These are phyloP conservation scores for Acrobasis suavella DNA, from an alignment of 2,888 invertebrate species.

Conservation along the genomic window DNA sequence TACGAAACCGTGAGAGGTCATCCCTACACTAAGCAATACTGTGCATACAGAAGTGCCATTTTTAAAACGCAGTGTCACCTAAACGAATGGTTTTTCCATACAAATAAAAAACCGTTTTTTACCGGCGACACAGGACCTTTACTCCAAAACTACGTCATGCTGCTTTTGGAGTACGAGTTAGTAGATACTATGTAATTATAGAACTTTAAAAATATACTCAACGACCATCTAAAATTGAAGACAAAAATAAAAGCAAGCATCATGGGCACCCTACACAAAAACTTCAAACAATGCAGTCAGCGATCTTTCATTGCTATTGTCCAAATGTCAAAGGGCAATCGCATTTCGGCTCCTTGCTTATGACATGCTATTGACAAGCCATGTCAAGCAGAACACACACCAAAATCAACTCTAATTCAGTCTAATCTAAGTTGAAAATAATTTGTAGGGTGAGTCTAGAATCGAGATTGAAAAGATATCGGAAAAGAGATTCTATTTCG, in stretches of 20 bases:
- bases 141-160: too few species aligned
- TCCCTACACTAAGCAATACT: too few species aligned
- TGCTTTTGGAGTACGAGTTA: too few species aligned
- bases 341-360: slow-evolving; percentile 39
- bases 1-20: too few species aligned
- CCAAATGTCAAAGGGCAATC: slow-evolving; percentile 23
- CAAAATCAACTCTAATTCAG: background rate
- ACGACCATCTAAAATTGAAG: too few species aligned
- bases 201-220: too few species aligned
- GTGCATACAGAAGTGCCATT: too few species aligned
- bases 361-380: slow-evolving; percentile 35
- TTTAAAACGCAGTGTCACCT: too few species aligned
- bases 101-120: too few species aligned
- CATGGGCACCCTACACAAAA: slow-evolving; percentile 33
- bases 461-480: background rate
- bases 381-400: background rate
- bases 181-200: too few species aligned
- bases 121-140: too few species aligned
- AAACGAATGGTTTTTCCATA: too few species aligned
- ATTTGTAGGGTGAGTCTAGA: background rate
- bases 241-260: background rate
- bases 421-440: background rate
- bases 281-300: slow-evolving; percentile 32
- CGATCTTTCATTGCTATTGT: slow-evolving; percentile 44
- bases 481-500: slow-evolving; percentile 12